Percentiles rank a stretch among this genome's conserved stretches.
Evolutionary conservation across 2,888 invertebrate species (phyloP).

Genomic region (Meiosimyza decipiens): DNA sequence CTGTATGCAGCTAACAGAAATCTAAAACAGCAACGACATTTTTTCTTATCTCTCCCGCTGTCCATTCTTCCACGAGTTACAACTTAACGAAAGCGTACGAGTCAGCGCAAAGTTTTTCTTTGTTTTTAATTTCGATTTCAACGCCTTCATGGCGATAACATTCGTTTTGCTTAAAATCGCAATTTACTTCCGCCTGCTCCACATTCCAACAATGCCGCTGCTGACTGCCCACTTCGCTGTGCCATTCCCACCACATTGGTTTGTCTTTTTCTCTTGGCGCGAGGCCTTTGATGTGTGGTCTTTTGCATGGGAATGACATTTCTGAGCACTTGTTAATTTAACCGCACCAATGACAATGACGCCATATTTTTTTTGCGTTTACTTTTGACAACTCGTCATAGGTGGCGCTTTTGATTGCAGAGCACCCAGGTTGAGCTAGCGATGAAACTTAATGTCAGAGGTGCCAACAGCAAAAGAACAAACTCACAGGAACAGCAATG

Average conservation of each 20-base stretch:
- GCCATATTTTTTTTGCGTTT: constrained; percentile 41
- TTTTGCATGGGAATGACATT: constrained; percentile 38
- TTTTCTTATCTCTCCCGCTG: no score
- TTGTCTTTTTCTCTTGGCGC: constrained; percentile 31
- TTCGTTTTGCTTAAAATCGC: neutral
- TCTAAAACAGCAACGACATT: constrained; percentile 7
- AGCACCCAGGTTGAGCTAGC: constrained; percentile 5
- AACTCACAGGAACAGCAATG: no score
- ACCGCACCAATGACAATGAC: constrained; percentile 58
- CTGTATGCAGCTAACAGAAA: constrained; percentile 60
- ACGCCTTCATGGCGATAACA: neutral
- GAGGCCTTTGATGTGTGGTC: constrained; percentile 1
- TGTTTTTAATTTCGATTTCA: neutral
- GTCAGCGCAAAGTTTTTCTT: constrained; percentile 11
- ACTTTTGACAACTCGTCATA: neutral
- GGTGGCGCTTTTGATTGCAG: constrained; percentile 7
- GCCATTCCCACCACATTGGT: neutral
- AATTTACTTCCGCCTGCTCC: constrained; percentile 22
- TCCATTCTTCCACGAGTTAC: no score
- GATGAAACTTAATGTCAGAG: no score
- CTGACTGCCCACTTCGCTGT: neutral
- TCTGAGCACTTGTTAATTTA: constrained; percentile 62
- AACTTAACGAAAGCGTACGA: neutral
- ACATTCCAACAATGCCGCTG: neutral
- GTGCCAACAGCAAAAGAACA: no score